Conservation (phyloP, 1,140 invertebrate genomes). For the Ditylenchus dipsaci region DNA sequence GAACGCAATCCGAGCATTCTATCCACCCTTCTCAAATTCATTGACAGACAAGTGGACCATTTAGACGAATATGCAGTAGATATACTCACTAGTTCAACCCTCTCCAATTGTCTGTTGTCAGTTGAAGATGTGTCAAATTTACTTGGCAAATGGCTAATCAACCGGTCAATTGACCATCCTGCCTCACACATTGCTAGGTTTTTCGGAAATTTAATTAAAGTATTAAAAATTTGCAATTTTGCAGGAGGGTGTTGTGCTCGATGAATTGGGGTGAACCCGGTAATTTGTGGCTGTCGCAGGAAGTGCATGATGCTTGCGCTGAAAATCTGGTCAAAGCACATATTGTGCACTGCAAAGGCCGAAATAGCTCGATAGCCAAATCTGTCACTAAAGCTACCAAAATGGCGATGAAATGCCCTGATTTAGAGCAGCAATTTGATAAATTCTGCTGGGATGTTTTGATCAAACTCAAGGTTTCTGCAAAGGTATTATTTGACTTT, state of each 20-base stretch:
- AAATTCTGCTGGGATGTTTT: constrained; percentile 42
- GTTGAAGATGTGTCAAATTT: constrained; percentile 27
- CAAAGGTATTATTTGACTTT: constrained; percentile 15
- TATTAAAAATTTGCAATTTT: background rate
- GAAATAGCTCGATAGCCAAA: constrained; percentile 37
- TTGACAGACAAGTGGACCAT: constrained; percentile 37
- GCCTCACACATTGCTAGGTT: constrained; percentile 30
- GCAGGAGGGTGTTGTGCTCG: constrained; percentile 29
- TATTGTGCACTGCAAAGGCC: constrained; percentile 41
- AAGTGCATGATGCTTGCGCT: constrained; percentile 27
- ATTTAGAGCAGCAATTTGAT: constrained; percentile 41
- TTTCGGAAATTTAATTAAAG: background rate
- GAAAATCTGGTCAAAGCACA: constrained; percentile 35
- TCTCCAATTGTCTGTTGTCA: constrained; percentile 26
- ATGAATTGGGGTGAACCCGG: constrained; percentile 29
- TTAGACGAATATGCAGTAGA: constrained; percentile 42
- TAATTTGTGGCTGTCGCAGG: constrained; percentile 22
- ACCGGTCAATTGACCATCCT: constrained; percentile 27
- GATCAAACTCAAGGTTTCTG: constrained; percentile 30
- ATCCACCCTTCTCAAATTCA: constrained; percentile 27
- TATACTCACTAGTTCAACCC: constrained; percentile 32
- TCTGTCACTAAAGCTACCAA: constrained; percentile 41
- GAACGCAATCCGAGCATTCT: constrained; percentile 29
- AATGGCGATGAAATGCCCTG: constrained; percentile 33
- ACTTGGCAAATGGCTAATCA: constrained; percentile 41